Conservation (phyloP, 2,888 invertebrate genomes). For the Maniola hyperantus region DNA sequence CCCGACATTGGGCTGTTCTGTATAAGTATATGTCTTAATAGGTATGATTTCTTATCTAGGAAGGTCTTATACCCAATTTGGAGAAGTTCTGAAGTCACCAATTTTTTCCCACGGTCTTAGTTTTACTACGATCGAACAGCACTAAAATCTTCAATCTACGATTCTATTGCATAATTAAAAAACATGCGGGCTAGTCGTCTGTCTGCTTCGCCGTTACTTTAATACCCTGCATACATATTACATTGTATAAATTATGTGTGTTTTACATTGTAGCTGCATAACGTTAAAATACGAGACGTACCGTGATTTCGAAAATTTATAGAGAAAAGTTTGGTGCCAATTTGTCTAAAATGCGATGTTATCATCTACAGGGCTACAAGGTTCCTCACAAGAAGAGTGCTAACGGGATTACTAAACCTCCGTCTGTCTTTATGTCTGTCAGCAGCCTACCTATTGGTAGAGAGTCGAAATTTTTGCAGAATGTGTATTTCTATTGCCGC, state of each 20-base stretch:
- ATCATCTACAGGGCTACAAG: too few relatives aligned
- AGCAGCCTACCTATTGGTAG: too few relatives aligned
- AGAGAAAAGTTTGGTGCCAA: background rate
- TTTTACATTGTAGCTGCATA: conserved; percentile 8
- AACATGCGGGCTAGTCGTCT: conserved; percentile 45
- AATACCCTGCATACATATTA: conserved; percentile 42
- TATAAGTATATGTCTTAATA: too few relatives aligned
- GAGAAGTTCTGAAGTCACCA: background rate
- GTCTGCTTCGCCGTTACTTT: conserved; percentile 50
- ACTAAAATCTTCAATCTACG: conserved; percentile 37
- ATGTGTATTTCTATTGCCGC: too few relatives aligned
- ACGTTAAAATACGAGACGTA: background rate
- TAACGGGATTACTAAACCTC: too few relatives aligned
- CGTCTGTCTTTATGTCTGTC: too few relatives aligned
- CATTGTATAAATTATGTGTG: conserved; percentile 18
- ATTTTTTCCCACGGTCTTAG: conserved; percentile 13
- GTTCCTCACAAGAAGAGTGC: too few relatives aligned
- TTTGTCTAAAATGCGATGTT: background rate
- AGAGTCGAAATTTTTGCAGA: too few relatives aligned
- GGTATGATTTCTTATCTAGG: too few relatives aligned
- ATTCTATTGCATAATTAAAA: conserved; percentile 52
- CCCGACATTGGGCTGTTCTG: too few relatives aligned
- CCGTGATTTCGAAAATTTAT: background rate
- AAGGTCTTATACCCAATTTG: background rate
- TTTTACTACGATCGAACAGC: conserved; percentile 18